These are phyloP conservation scores for Hapalemur alaotrensis DNA, from an alignment of 2,797 vertebrate genomes.

Conservation along the genomic window DNA sequence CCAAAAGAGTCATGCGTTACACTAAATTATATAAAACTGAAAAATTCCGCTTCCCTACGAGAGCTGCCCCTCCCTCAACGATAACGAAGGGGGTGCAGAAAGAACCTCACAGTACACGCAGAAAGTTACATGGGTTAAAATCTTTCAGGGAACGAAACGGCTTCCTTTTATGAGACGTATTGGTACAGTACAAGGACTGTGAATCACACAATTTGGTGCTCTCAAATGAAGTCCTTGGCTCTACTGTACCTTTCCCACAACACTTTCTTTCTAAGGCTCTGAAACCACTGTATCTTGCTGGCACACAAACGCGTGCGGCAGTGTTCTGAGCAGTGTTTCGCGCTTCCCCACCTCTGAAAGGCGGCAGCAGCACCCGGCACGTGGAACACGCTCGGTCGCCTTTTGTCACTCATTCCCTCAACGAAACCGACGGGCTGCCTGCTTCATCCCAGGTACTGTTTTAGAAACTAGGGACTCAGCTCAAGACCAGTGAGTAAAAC, in stretches of 20 bases:
- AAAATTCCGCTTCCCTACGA: background rate
- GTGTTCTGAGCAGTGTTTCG: background rate
- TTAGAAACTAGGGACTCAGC: background rate
- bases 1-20: background rate
- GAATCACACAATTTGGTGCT: background rate
- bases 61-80: background rate
- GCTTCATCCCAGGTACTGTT: background rate
- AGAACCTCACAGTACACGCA: background rate
- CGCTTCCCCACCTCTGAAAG: background rate
- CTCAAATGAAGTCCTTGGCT: background rate
- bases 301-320: background rate
- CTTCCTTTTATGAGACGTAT: background rate
- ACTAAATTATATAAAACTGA: background rate
- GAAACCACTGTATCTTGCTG: background rate
- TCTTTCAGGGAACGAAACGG: background rate
- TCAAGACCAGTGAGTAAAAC: background rate
- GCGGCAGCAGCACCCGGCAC: background rate
- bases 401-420: background rate
- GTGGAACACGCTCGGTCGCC: background rate
- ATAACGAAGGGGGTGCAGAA: fast-evolving
- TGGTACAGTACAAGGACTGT: background rate
- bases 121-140: background rate
- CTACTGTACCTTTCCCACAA: background rate
- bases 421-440: background rate
- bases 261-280: background rate